Evolutionary conservation across 2,888 invertebrate genomes (phyloP), one percentile per base, ranked within the genome.

Genomic region (Dorcus hopei): DNA sequence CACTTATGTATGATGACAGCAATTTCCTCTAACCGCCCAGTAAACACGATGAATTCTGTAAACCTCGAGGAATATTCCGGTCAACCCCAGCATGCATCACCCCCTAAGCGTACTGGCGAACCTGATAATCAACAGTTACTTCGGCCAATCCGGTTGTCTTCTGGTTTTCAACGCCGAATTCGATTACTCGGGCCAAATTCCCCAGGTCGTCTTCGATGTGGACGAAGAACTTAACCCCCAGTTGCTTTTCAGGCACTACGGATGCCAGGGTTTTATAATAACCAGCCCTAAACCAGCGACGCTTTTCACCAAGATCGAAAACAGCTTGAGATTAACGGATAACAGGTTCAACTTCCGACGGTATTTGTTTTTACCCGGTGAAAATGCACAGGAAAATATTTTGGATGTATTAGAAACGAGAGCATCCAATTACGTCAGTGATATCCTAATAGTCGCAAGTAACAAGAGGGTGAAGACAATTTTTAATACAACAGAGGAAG

Each of bases 301-400:
- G 2, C 39, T 59, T 26, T 59, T 59, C 39, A 53, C 52, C 39
- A 52, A 56, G 16, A 38, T 59, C 19, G 59, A 59, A 49, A 11
- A 9, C 3, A 39, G 41, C 49, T 43, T 59, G 33, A 56, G 53
- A 45, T 9, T 52, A 8, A 52, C 23, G 19, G 48, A 49, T 23
- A 55, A 56, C 8, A 48, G 59, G 38, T 59, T 59, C 38, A 56
- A 59, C 16, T 45, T 49, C n/a, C 49, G 59, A 39, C 40, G 39
- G 40, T 59, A 59, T 38, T 40, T 59, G 26, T 42, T 52, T 53
- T 39, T 59, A 48, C 45, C 54, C 8, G 16, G 0, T 0, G 45
- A 45, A 7, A 33, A 19, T 33, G 51, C 43, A 3, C 23, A 11
- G 6, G 54, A 54, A 39, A 9, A 51, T 16, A 19, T 11, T 23